Conservation (phyloP, 2,888 invertebrate genomes). For the Cacoxenus indagator region DNA sequence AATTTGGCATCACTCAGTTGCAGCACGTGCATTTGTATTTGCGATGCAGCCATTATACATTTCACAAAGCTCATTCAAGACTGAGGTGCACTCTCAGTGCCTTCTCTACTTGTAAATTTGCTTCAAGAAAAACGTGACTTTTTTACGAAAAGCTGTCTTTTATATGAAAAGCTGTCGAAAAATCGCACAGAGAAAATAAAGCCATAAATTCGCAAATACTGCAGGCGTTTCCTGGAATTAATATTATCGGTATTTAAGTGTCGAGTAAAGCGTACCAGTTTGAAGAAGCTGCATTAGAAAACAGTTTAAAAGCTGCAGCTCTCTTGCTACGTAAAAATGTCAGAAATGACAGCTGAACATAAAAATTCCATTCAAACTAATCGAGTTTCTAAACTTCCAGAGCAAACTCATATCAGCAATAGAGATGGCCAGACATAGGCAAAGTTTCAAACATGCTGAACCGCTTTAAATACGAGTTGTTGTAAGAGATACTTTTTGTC, state of each 20-base stretch:
- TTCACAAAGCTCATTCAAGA: not conserved
- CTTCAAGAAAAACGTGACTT: not conserved
- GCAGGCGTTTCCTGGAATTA: not conserved
- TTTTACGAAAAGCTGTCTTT: too few relatives aligned
- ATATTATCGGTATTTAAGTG: slow-evolving; percentile 2
- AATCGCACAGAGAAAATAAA: too few relatives aligned
- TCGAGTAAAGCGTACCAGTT: not conserved
- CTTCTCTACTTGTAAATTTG: not conserved
- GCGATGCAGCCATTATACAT: not conserved
- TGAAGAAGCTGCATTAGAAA: not conserved
- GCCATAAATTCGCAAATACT: not conserved
- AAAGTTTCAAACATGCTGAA: not conserved
- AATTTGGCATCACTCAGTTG: not conserved
- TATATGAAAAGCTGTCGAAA: too few relatives aligned
- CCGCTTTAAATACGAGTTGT: not conserved
- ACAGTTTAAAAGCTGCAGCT: not conserved
- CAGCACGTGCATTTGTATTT: not conserved
- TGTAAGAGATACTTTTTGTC: not conserved
- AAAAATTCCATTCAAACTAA: slow-evolving; percentile 30
- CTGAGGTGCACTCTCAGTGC: not conserved
- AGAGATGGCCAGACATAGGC: not conserved
- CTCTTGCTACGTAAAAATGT: not conserved
- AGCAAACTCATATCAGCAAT: not conserved
- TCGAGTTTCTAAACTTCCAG: slow-evolving; percentile 22
- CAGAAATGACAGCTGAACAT: slow-evolving; percentile 27